phyloP scores from a whole-genome alignment of 2,888 invertebrate genomes.

The Tachystola acroxantha region DNA sequence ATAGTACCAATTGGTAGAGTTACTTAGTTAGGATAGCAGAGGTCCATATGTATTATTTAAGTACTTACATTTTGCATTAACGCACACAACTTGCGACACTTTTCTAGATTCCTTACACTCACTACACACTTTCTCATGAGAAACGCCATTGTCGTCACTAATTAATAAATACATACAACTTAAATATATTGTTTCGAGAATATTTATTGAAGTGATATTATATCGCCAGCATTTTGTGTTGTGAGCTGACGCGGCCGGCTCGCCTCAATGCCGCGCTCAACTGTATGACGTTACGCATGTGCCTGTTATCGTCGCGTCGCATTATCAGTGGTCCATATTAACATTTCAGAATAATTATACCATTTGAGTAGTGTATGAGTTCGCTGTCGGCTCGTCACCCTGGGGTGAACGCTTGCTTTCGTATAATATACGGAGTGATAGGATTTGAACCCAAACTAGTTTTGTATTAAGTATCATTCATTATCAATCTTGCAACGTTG shows the following conservation, averaged over 20 bases:
- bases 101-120: slow-evolving; percentile 43
- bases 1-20: too few relatives aligned
- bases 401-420: slow-evolving; percentile 35
- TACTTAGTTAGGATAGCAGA: too few relatives aligned
- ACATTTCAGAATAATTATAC: slow-evolving; percentile 50
- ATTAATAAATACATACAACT: background rate
- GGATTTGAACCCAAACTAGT: too few relatives aligned
- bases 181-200: background rate
- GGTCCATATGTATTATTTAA: too few relatives aligned
- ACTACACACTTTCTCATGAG: slow-evolving; percentile 50
- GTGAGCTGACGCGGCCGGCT: slow-evolving; percentile 21
- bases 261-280: slow-evolving; percentile 31
- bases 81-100: slow-evolving; percentile 37
- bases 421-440: too few relatives aligned
- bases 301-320: slow-evolving; percentile 41
- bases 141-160: slow-evolving; percentile 43
- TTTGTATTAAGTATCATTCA: too few relatives aligned
- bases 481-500: too few relatives aligned
- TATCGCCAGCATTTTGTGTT: slow-evolving; percentile 19
- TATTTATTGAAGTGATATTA: background rate
- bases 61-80: slow-evolving; percentile 50
- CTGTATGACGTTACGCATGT: too few relatives aligned
- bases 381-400: slow-evolving; percentile 30
- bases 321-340: slow-evolving; percentile 55
- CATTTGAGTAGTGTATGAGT: slow-evolving; percentile 20